phyloP scores from a whole-genome alignment of 2,113 vertebrate species.

The Antechinus flavipes region DNA sequence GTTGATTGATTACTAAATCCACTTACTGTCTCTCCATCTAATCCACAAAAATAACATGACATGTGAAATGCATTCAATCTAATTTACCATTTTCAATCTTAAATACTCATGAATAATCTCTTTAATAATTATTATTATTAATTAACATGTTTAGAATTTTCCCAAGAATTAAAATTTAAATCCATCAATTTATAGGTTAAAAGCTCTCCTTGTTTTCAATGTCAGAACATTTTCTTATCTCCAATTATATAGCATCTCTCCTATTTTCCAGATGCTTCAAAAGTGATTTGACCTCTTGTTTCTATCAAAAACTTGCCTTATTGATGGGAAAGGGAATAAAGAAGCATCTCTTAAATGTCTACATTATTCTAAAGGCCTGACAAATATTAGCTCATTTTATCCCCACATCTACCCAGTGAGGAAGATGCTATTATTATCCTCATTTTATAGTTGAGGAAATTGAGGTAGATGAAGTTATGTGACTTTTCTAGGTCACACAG shows the following conservation, averaged over 20 bases:
- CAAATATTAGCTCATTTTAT: neutral
- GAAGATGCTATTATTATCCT: neutral
- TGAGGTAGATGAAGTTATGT: neutral
- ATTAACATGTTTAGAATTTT: neutral
- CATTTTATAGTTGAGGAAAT: neutral
- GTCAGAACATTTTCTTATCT: neutral
- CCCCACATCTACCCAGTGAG: accelerated
- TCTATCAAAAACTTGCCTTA: neutral
- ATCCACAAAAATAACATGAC: neutral
- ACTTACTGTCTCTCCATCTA: neutral
- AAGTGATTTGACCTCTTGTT: neutral
- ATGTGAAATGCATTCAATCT: neutral
- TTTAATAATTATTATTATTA: neutral
- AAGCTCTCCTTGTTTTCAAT: neutral
- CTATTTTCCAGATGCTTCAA: neutral
- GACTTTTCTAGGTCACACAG: accelerated
- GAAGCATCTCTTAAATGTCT: neutral
- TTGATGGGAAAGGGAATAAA: neutral
- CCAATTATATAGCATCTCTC: neutral
- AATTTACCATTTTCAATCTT: neutral
- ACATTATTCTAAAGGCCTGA: neutral
- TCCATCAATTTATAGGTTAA: neutral
- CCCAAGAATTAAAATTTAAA: neutral
- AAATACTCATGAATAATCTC: neutral
- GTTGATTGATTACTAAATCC: neutral